phyloP scores from a whole-genome alignment of 1,140 invertebrate genomes.

The Trachelipus rathkii region DNA sequence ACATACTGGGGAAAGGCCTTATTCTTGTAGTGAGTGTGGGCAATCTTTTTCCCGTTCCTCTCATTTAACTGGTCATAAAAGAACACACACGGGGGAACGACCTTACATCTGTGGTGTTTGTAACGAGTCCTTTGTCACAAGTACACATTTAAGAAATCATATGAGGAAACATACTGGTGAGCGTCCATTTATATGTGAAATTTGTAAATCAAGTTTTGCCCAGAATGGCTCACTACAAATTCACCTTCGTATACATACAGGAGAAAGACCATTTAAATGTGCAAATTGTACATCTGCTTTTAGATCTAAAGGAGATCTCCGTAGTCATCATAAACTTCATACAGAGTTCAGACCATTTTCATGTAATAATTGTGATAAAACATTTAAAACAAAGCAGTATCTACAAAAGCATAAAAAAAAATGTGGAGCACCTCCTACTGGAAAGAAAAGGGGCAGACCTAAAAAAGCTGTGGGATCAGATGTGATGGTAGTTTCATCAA shows the following conservation, averaged over 20 bases:
- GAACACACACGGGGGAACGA: slow-evolving; percentile 50
- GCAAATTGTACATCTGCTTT: slow-evolving; percentile 37
- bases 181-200: slow-evolving; percentile 48
- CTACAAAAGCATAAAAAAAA: slow-evolving; percentile 43
- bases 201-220: slow-evolving; percentile 38
- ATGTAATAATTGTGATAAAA: slow-evolving; percentile 36
- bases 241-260: slow-evolving; percentile 41
- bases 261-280: slow-evolving; percentile 41
- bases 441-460: slow-evolving; percentile 36
- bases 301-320: slow-evolving; percentile 40
- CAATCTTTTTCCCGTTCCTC: slow-evolving; percentile 41
- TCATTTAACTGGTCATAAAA: slow-evolving; percentile 47
- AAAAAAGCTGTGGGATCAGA: neutral
- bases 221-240: slow-evolving; percentile 42
- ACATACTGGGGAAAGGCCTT: slow-evolving; percentile 51
- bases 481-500: too few relatives aligned
- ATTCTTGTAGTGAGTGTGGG: slow-evolving; percentile 39
- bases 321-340: slow-evolving; percentile 41
- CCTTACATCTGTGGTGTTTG: slow-evolving; percentile 53
- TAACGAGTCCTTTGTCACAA: slow-evolving; percentile 50
- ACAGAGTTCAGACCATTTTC: slow-evolving; percentile 38
- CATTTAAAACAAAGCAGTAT: slow-evolving; percentile 45
- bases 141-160: slow-evolving; percentile 53
- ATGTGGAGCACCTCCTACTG: slow-evolving; percentile 40
- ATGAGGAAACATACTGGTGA: slow-evolving; percentile 54